Evolutionary conservation across 2,113 vertebrate species (phyloP).

Genomic region (Halichoeres trimaculatus): DNA sequence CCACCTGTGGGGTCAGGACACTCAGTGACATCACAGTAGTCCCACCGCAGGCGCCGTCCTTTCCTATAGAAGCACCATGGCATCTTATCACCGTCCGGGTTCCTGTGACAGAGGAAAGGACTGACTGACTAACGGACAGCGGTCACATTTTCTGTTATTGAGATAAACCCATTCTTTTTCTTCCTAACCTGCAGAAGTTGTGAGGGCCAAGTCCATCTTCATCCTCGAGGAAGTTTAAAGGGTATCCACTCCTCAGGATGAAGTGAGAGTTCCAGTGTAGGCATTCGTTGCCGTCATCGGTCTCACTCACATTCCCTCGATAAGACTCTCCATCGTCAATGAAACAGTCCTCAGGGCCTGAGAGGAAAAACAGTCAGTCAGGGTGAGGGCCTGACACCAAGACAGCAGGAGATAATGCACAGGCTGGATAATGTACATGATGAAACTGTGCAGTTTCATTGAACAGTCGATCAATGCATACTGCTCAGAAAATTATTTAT

Average conservation of each 20-base stretch:
- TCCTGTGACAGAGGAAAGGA: slow-evolving; percentile 63
- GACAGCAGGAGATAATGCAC: no score
- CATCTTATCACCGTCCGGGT: slow-evolving; percentile 79
- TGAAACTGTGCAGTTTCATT: no score
- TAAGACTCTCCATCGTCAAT: slow-evolving; percentile 80
- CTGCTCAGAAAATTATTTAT: no score
- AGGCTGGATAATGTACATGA: no score
- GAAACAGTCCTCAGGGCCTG: slow-evolving; percentile 81
- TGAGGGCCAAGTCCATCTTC: slow-evolving; percentile 77
- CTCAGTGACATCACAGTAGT: slow-evolving; percentile 74
- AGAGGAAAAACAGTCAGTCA: slow-evolving; percentile 1
- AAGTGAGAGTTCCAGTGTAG: slow-evolving; percentile 84
- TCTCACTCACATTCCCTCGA: slow-evolving; percentile 78
- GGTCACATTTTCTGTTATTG: background rate
- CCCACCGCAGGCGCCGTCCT: slow-evolving; percentile 71
- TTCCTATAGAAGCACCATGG: slow-evolving; percentile 83
- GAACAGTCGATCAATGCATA: no score
- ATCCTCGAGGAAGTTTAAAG: slow-evolving; percentile 61
- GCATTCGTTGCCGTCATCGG: slow-evolving; percentile 76
- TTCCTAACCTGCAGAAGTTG: slow-evolving; percentile 83
- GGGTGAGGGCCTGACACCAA: no score
- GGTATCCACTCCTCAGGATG: slow-evolving; percentile 69
- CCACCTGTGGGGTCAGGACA: slow-evolving; percentile 73
- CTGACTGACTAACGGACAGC: background rate
- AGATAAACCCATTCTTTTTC: background rate